Percentiles rank a stretch among this genome's conserved stretches.
Evolutionary conservation across 2,888 invertebrate species (phyloP).

Genomic region (Corbicula japonica): DNA sequence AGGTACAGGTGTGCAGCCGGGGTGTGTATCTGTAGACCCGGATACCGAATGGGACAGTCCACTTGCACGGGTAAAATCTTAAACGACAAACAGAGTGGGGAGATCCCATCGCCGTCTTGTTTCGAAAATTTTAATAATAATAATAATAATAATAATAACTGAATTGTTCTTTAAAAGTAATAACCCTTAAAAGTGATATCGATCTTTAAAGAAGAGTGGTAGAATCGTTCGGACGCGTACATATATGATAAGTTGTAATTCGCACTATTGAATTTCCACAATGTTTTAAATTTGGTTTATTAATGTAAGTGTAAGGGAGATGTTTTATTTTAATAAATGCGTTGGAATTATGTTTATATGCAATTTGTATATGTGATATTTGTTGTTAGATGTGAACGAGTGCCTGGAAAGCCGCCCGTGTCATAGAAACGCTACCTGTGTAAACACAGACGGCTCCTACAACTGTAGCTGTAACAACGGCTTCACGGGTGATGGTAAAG

Average conservation of each 20-base stretch:
- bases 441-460: conserved; percentile 66
- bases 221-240: too few relatives aligned
- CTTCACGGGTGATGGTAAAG: conserved; percentile 63
- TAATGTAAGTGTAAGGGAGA: too few relatives aligned
- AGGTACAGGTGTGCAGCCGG: conserved; percentile 28
- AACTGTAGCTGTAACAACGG: conserved; percentile 69
- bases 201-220: too few relatives aligned
- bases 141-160: too few relatives aligned
- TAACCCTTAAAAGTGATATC: too few relatives aligned
- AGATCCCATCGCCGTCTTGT: too few relatives aligned
- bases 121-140: too few relatives aligned
- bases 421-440: conserved; percentile 68
- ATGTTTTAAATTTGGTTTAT: too few relatives aligned
- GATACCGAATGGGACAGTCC: conserved; percentile 4
- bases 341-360: neutral
- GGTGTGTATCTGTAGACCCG: conserved; percentile 44
- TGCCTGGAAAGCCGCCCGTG: conserved; percentile 57
- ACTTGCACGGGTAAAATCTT: conserved; percentile 29
- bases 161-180: too few relatives aligned
- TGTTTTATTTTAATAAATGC: neutral
- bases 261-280: too few relatives aligned
- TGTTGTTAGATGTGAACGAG: conserved; percentile 67
- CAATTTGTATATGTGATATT: neutral
- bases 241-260: too few relatives aligned
- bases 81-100: too few relatives aligned